Evolutionary conservation across 2,888 invertebrate genomes (phyloP).

Genomic region (Heliconius sara): DNA sequence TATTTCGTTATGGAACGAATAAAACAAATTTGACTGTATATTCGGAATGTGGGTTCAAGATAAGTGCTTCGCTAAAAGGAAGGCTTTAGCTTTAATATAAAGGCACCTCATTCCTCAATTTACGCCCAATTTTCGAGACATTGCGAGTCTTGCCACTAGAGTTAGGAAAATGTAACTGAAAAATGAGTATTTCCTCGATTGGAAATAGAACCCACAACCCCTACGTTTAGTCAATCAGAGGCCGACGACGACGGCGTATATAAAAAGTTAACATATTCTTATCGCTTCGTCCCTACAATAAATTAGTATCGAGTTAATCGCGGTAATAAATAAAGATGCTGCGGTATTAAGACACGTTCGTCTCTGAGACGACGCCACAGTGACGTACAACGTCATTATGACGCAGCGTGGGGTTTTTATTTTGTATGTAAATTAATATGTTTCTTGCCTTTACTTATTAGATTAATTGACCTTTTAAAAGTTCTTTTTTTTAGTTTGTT

Average conservation of each 20-base stretch:
- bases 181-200: no score
- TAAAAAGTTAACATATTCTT: background rate
- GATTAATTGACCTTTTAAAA: constrained; percentile 13
- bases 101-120: no score
- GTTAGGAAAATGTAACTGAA: no score
- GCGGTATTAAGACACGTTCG: constrained; percentile 25
- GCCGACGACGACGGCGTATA: background rate
- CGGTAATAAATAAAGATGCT: constrained; percentile 27
- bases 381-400: constrained; percentile 13
- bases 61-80: no score
- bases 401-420: constrained; percentile 17
- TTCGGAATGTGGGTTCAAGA: no score
- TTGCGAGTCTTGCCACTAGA: no score
- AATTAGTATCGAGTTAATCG: constrained; percentile 32
- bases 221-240: no score
- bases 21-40: no score
- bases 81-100: no score
- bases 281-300: background rate
- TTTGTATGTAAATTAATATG: constrained; percentile 18
- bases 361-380: background rate
- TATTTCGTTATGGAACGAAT: background rate
- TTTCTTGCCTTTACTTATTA: constrained; percentile 18
- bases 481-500: background rate
- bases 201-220: no score
- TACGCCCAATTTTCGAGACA: no score